Conservation (phyloP, 1,140 invertebrate genomes). For the Nephotettix cincticeps region DNA sequence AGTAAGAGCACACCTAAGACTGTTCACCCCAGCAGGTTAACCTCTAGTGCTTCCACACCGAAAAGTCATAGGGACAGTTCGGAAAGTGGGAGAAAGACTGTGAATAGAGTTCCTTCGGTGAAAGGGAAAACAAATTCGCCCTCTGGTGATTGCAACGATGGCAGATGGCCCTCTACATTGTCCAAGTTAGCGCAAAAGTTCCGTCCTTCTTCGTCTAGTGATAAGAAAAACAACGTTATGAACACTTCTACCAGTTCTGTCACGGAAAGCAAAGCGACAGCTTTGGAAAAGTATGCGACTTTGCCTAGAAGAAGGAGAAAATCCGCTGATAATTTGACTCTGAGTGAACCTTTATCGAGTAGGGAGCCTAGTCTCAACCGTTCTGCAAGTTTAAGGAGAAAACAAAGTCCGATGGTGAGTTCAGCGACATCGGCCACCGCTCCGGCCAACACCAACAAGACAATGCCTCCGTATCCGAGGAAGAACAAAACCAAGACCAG, state of each 20-base stretch:
- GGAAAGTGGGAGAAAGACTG: neutral
- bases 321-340: constrained; percentile 35
- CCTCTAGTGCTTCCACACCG: neutral
- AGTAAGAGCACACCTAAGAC: neutral
- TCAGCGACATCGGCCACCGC: constrained; percentile 46
- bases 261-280: constrained; percentile 47
- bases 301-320: constrained; percentile 62
- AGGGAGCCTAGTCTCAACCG: constrained; percentile 46
- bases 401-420: constrained; percentile 42
- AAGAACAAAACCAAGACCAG: constrained; percentile 55
- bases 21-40: neutral
- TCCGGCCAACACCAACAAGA: constrained; percentile 46
- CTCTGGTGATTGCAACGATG: constrained; percentile 58
- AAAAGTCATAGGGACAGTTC: constrained; percentile 16
- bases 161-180: constrained; percentile 59
- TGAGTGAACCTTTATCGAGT: constrained; percentile 29
- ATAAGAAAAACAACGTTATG: constrained; percentile 12
- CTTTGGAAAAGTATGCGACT: constrained; percentile 71
- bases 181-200: constrained; percentile 34
- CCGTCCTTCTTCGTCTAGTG: neutral
- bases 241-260: constrained; percentile 31
- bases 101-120: neutral
- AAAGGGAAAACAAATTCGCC: neutral
- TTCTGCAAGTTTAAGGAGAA: constrained; percentile 41
- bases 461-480: constrained; percentile 53